These are phyloP conservation scores for Nomada lathburiana DNA, from an alignment of 2,888 invertebrate species.

Conservation along the genomic window DNA sequence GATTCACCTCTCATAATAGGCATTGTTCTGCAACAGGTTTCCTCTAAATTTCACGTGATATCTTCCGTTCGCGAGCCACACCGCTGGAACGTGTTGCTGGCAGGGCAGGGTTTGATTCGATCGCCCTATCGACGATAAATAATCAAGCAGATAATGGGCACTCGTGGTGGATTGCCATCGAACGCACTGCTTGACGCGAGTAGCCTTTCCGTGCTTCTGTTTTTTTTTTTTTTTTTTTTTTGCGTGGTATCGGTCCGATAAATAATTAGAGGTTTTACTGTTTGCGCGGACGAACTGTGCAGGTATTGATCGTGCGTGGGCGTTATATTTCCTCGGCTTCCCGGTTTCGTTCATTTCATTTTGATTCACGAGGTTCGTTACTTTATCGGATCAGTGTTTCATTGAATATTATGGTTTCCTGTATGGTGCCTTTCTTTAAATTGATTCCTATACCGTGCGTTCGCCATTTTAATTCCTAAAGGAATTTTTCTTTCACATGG, in stretches of 20 bases:
- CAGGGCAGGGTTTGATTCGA: neutral
- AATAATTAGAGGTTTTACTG: neutral
- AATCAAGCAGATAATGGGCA: slow-evolving; percentile 7
- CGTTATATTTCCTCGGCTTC: too few species aligned
- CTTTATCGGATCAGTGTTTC: too few species aligned
- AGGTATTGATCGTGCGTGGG: too few species aligned
- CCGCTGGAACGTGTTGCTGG: neutral
- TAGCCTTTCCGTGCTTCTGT: neutral
- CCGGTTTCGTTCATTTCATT: too few species aligned
- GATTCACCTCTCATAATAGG: slow-evolving; percentile 22
- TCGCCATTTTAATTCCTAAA: too few species aligned
- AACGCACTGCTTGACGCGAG: neutral
- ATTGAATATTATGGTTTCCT: too few species aligned
- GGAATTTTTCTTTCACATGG: neutral
- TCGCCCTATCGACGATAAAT: slow-evolving; percentile 2
- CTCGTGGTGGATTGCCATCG: neutral
- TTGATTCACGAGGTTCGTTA: too few species aligned
- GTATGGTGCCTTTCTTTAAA: too few species aligned
- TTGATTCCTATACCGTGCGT: too few species aligned
- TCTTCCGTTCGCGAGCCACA: neutral
- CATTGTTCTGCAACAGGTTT: slow-evolving; percentile 41
- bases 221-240: neutral
- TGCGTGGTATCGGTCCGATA: neutral
- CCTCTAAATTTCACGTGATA: slow-evolving; percentile 32
- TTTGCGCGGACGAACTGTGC: too few species aligned